These are phyloP conservation scores for Dascillus cervinus DNA, from an alignment of 2,888 invertebrate genomes.

Conservation along the genomic window DNA sequence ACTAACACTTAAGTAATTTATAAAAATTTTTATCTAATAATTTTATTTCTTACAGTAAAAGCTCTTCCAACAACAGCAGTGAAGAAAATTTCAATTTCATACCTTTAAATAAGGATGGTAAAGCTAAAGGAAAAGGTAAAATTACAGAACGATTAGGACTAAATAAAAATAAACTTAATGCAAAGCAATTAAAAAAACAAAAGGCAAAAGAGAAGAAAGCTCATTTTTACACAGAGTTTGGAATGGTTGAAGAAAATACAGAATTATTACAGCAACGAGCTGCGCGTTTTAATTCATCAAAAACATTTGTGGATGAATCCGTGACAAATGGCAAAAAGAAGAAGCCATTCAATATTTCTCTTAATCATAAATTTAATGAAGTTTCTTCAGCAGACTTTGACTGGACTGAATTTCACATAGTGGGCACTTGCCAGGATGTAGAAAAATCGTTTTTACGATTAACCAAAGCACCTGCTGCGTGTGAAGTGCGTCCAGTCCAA, in stretches of 20 bases:
- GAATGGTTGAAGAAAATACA: conserved; percentile 61
- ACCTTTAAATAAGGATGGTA: conserved; percentile 30
- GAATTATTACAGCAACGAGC: conserved; percentile 82
- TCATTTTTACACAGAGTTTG: conserved; percentile 60
- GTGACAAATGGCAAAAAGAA: conserved; percentile 17
- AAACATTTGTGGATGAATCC: conserved; percentile 6
- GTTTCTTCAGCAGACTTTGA: conserved; percentile 69
- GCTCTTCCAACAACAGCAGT: conserved; percentile 9
- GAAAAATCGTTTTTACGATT: conserved; percentile 95
- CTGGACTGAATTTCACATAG: conserved; percentile 80
- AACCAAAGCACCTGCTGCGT: conserved; percentile 90
- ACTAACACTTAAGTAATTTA: too few species aligned
- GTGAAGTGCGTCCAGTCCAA: conserved; percentile 83
- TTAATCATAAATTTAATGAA: conserved; percentile 41
- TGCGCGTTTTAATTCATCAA: conserved; percentile 66
- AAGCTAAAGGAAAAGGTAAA: conserved; percentile 42
- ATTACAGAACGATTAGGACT: conserved; percentile 52
- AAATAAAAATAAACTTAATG: conserved; percentile 35
- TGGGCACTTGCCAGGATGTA: conserved; percentile 88
- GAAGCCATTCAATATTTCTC: conserved; percentile 3
- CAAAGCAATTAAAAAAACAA: conserved; percentile 45
- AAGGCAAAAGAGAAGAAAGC: conserved; percentile 51
- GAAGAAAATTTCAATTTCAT: conserved; percentile 39
- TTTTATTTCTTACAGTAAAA: conserved; percentile 6
- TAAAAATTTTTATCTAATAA: background rate